Percentiles rank a stretch among this genome's conserved stretches.
These are phyloP conservation scores for Pediacus dermestoides DNA, from an alignment of 2,888 invertebrate genomes.

Conservation along the genomic window DNA sequence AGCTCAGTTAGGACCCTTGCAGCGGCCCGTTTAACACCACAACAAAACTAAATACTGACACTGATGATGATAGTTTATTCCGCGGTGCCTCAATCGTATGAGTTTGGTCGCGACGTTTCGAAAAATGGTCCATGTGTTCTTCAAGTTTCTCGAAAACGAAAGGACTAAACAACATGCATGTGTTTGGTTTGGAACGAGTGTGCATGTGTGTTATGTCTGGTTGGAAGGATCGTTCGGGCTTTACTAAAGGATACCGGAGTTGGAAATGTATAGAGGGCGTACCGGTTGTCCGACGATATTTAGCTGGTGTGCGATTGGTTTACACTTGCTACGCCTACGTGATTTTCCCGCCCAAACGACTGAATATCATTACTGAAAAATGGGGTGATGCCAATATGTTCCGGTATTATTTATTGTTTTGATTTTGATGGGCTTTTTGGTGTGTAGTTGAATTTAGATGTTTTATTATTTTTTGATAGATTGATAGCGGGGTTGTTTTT, in stretches of 20 bases:
- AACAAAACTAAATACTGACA: too few relatives aligned
- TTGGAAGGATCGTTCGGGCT: conserved; percentile 33
- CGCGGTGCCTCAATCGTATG: too few relatives aligned
- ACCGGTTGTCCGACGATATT: conserved; percentile 2
- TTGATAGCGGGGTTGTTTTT: conserved; percentile 35
- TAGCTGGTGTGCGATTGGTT: conserved; percentile 33
- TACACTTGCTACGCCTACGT: conserved; percentile 30
- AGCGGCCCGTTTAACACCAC: too few relatives aligned
- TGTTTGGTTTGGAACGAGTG: neutral
- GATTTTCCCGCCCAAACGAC: conserved; percentile 30
- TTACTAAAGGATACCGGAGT: conserved; percentile 40
- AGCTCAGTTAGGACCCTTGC: too few relatives aligned
- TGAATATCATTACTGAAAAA: conserved; percentile 47
- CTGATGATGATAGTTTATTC: too few relatives aligned
- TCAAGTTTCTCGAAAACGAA: too few relatives aligned
- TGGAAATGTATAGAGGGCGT: conserved; percentile 29
- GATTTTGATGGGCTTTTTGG: conserved; percentile 42
- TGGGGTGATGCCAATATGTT: conserved; percentile 49
- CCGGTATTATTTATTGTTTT: conserved; percentile 46
- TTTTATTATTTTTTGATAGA: conserved; percentile 47
- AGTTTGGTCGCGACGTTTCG: too few relatives aligned
- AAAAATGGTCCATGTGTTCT: too few relatives aligned
- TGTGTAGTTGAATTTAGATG: conserved; percentile 43
- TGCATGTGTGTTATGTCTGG: conserved; percentile 33
- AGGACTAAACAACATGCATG: neutral